Evolutionary conservation across 2,888 invertebrate genomes (phyloP), one percentile per base, ranked within the genome.

Genomic region (Craniophora ligustri): DNA sequence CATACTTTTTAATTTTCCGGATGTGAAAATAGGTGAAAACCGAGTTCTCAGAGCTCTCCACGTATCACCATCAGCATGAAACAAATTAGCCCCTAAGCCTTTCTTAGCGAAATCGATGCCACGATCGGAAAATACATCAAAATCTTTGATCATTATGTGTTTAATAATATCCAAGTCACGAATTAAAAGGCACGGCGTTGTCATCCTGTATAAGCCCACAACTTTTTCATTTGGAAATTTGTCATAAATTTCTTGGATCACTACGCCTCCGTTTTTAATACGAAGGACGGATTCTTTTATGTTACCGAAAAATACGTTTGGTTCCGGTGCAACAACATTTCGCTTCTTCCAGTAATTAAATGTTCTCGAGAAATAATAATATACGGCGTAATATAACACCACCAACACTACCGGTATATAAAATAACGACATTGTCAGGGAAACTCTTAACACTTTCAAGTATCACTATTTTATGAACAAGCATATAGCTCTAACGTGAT

Each of bases 1-100:
- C 88, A 89, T 88, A 23, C 82, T 84, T 54, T 81, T 88, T n/a
- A 88, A 59, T 69, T 89, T 88, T 2, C 84, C 82, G 0, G 87
- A 76, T 3, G 86, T 86, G 42, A 88, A 89, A 10, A 86, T 63
- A 0, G 88, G 86, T 1, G 83, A 80, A n/a, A 89, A 80, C 2
- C 74, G 71, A 30, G 70, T 78, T 45, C 87, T 78, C 6, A 87
- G 61, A 0, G 78, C 60, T 10, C 70, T 64, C 89, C 89, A 89
- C 0, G 76, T 76, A 0, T 85, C 82, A 3, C 78, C 84, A 19
- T 85, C 79, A 0, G 83, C 78, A 36, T 81, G 78, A 42, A 89
- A 88, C 11, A 89, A 48, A 47, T 89, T 87, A 3, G 54, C 55
- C 15, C 84, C 84, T 16, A 88, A 50, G 3, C 80, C 83, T 44